Evolutionary conservation across 1,140 invertebrate genomes (phyloP).

Genomic region (Neelides sp.): DNA sequence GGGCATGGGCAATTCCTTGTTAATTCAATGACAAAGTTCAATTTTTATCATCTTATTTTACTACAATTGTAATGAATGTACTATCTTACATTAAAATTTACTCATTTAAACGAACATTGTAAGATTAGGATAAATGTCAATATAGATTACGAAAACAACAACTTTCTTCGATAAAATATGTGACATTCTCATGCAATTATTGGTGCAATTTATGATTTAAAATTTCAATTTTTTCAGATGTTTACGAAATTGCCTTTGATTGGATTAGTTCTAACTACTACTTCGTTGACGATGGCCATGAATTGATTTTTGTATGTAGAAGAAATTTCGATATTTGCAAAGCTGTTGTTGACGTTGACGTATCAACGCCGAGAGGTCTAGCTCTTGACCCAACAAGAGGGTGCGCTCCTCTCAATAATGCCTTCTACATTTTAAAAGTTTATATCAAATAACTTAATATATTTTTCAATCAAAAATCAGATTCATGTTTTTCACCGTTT

Average conservation of each 20-base stretch:
- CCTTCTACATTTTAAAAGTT: neutral
- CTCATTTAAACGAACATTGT: no score
- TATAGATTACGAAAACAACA: conserved; percentile 2
- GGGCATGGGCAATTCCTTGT: no score
- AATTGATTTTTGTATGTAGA: conserved; percentile 58
- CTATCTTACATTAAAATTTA: no score
- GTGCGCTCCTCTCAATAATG: conserved; percentile 34
- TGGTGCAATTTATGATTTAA: no score
- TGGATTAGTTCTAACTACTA: conserved; percentile 79
- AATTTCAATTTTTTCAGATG: conserved; percentile 45
- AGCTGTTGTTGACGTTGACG: conserved; percentile 53
- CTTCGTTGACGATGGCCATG: conserved; percentile 58
- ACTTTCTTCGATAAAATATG: no score
- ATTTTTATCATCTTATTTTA: neutral
- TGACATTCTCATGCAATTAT: no score
- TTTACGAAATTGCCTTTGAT: conserved; percentile 61
- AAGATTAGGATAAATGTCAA: no score
- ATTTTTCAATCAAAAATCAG: conserved; percentile 34
- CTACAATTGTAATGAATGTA: neutral
- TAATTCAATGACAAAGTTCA: no score
- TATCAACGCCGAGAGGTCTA: conserved; percentile 60
- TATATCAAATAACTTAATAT: conserved; percentile 1
- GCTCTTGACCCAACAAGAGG: conserved; percentile 68
- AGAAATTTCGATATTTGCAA: conserved; percentile 48
- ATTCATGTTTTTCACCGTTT: conserved; percentile 64